phyloP scores from a whole-genome alignment of 2,888 invertebrate genomes.

The Melieria omissa region DNA sequence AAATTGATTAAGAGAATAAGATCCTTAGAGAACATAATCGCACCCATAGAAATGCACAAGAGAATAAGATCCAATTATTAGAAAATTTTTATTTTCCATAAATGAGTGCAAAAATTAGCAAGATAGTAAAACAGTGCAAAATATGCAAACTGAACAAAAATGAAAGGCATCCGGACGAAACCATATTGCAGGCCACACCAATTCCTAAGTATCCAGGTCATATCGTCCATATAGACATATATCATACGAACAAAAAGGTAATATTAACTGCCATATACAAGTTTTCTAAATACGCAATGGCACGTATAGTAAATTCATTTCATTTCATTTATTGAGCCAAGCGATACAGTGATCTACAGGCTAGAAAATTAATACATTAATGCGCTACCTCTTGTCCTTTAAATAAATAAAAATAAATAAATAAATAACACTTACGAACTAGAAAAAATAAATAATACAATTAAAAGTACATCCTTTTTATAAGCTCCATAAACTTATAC shows the following conservation, averaged over 20 bases:
- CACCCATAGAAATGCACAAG: constrained; percentile 21
- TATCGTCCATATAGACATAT: constrained; percentile 5
- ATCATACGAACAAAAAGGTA: constrained; percentile 26
- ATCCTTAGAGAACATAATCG: constrained; percentile 21
- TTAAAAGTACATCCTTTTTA: no score
- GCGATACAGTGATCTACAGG: no score
- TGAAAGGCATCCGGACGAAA: constrained; percentile 17
- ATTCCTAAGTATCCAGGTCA: constrained; percentile 18
- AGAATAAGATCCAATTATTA: constrained; percentile 22
- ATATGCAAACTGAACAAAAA: constrained; percentile 34
- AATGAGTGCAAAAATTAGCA: constrained; percentile 22
- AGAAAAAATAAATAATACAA: no score
- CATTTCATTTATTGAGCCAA: no score
- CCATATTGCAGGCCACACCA: constrained; percentile 22
- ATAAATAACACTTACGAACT: no score
- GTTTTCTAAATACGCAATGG: constrained; percentile 25
- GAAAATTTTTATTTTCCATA: constrained; percentile 29
- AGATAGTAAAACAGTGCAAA: constrained; percentile 16
- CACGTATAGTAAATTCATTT: constrained; percentile 14
- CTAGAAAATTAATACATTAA: no score
- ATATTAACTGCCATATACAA: constrained; percentile 33
- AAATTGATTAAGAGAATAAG: constrained; percentile 25
- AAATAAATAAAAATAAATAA: no score
- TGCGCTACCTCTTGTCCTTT: no score
- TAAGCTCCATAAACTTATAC: no score